Base-by-base conservation (phyloP, 2,888 invertebrate genomes). In the Ophonus ardosiacus region DNA sequence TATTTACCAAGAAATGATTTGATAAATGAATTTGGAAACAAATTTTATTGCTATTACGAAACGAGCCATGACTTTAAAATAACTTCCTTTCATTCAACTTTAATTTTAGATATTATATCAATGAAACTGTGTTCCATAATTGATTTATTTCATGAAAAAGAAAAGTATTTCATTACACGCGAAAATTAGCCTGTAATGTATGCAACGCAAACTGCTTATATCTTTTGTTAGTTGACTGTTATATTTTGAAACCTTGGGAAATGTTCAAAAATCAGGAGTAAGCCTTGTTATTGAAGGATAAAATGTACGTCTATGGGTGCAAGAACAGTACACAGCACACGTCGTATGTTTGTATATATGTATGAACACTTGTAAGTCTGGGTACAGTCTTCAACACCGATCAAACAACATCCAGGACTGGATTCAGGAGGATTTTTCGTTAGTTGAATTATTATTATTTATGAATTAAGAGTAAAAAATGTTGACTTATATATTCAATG, bases 281-380 rank as follows among this genome's bases (percentile, higher is more conserved):
- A 31, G 3, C 43, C 43, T 59, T 8, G 24, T 24, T 24, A 13
- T 63, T 7, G 7, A 65, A 68, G 4, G n/a, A 38, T 6, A 7
- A 0, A 15, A 38, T 13, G 68, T 38, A 68, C 68, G 38, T 68
- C 38, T 68, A 68, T 68, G 68, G 21, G n/a, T 38, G 24, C 38
- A 68, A 38, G 68, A 68, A 24, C n/a, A 68, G 38, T 38, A 65
- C 31, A 68, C 24, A 68, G 68, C 38, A 24, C 15, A 68, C 24
- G 38, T 31, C 31, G n/a, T 68, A 38, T 68, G 38, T 68, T 38
- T 68, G 17, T 59, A 17, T 59, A 59, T 59, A 59, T 57, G 15
- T 57, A 57, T 59, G 59, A 17, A 59, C 59, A 59, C 59, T 59
- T 59, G 68, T 68, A 68, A 38, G 68, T 68, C 68, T 68, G 68